Conservation (phyloP, 2,113 vertebrate genomes). For the Chunga burmeisteri region DNA sequence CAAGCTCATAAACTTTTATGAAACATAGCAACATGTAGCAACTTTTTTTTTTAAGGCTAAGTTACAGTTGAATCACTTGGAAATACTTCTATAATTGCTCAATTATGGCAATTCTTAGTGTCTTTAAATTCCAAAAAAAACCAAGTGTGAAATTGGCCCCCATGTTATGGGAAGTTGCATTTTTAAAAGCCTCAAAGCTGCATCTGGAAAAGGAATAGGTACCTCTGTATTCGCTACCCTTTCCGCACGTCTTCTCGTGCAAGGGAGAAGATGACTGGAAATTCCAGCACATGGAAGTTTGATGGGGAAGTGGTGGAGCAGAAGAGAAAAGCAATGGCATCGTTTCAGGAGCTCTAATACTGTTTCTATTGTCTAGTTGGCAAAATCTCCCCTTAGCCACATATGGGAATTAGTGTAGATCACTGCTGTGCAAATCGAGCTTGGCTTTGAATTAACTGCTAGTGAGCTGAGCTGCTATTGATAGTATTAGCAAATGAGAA, state of each 20-base stretch:
- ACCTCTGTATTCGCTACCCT: neutral
- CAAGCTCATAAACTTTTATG: neutral
- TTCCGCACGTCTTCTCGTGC: neutral
- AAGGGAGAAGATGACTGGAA: neutral
- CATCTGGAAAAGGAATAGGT: conserved; percentile 14
- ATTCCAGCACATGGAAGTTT: neutral
- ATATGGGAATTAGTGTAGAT: conserved; percentile 43
- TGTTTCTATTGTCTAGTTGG: conserved; percentile 41
- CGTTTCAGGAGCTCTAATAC: conserved; percentile 7
- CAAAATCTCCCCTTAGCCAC: conserved; percentile 40
- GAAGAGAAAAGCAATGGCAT: neutral
- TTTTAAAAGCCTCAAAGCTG: conserved; percentile 14
- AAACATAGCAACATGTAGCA: neutral
- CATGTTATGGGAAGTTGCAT: neutral
- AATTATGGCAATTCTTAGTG: neutral
- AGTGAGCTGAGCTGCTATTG: conserved; percentile 43
- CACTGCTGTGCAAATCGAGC: conserved; percentile 52
- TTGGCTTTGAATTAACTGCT: conserved; percentile 63
- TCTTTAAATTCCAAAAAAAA: neutral
- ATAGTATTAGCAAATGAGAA: conserved; percentile 31
- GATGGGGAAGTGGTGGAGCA: neutral
- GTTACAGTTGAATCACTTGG: neutral
- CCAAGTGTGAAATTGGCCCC: neutral
- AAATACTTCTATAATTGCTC: neutral
- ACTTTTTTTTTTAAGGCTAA: neutral